phyloP scores from a whole-genome alignment of 2,113 vertebrate genomes.

The Marmota flaviventris region DNA sequence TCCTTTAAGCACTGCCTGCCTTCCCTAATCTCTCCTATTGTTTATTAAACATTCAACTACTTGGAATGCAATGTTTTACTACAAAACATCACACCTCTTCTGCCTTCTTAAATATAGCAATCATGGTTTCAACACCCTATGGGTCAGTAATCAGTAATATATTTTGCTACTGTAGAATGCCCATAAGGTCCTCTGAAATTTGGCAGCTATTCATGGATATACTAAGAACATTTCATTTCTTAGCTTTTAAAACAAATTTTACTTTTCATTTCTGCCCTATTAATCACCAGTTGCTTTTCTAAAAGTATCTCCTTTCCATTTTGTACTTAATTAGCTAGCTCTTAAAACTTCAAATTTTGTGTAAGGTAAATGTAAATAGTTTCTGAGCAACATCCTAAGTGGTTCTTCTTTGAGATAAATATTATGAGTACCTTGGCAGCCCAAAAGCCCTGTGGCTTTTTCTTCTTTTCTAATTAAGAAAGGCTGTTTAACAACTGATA shows the following conservation, averaged over 20 bases:
- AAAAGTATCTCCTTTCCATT: not conserved
- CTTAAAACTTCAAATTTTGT: slow-evolving; percentile 19
- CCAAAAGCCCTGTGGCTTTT: not conserved
- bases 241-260: slow-evolving; percentile 39
- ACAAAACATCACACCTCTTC: not conserved
- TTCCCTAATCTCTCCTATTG: not conserved
- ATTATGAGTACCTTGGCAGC: not conserved
- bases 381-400: not conserved
- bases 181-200: not conserved
- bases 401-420: slow-evolving; percentile 1
- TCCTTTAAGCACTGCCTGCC: not conserved
- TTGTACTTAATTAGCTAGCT: not conserved
- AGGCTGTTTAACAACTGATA: not conserved
- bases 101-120: slow-evolving; percentile 7
- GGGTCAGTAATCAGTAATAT: not conserved
- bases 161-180: not conserved
- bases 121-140: not conserved
- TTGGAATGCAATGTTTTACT: not conserved
- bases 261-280: slow-evolving; percentile 25
- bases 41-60: slow-evolving; percentile 22
- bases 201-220: not conserved
- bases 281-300: not conserved
- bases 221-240: not conserved
- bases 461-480: slow-evolving; percentile 28
- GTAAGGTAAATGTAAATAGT: not conserved